These are phyloP conservation scores for Heliconius erato DNA, from an alignment of 2,888 invertebrate species.

Conservation along the genomic window DNA sequence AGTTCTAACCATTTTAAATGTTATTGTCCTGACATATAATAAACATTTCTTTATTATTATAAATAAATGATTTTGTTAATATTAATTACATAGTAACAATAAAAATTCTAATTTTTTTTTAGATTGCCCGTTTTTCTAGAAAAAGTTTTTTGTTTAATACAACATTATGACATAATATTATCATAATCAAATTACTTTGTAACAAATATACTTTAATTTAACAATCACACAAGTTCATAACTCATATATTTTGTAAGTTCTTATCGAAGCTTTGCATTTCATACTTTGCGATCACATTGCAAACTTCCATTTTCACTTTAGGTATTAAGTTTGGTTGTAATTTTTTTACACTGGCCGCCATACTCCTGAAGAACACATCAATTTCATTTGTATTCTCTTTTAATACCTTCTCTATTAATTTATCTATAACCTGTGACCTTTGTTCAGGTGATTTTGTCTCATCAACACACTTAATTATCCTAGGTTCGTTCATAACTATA, in stretches of 20 bases:
- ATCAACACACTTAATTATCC: constrained; percentile 73
- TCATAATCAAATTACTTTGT: constrained; percentile 7
- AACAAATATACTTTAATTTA: constrained; percentile 21
- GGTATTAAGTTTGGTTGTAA: constrained; percentile 81
- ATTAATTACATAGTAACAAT: background rate
- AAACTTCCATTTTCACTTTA: constrained; percentile 83
- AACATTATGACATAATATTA: background rate
- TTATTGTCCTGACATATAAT: constrained; percentile 12
- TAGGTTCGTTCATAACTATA: constrained; percentile 71
- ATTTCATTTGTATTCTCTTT: constrained; percentile 82
- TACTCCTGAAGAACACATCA: constrained; percentile 81
- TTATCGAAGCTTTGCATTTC: constrained; percentile 83
- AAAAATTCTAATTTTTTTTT: background rate
- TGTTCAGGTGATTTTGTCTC: constrained; percentile 70
- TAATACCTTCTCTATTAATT: constrained; percentile 77
- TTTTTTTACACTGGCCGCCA: constrained; percentile 83
- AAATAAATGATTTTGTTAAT: constrained; percentile 3
- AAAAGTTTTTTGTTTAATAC: background rate
- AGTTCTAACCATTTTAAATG: background rate
- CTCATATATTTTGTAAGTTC: constrained; percentile 53
- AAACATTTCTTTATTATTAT: background rate
- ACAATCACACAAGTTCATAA: background rate
- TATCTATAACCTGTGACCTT: constrained; percentile 75
- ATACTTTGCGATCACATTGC: constrained; percentile 82
- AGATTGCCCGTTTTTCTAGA: background rate